These are phyloP conservation scores for Psylliodes chrysocephalus DNA, from an alignment of 2,888 invertebrate genomes.

Conservation along the genomic window DNA sequence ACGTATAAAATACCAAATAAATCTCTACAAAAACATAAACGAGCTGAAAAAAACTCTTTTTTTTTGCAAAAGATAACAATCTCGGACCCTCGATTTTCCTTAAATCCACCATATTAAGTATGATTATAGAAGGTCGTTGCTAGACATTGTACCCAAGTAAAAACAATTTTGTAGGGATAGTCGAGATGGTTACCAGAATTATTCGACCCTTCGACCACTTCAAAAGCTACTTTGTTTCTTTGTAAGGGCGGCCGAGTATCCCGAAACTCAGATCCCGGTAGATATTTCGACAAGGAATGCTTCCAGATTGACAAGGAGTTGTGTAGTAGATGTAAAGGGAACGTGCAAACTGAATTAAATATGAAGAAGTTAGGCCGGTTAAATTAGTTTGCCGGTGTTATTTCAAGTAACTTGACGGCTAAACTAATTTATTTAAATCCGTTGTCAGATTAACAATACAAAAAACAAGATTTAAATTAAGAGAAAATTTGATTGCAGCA, in stretches of 20 bases:
- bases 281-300: constrained; percentile 30
- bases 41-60: no score
- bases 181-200: constrained; percentile 17
- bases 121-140: neutral
- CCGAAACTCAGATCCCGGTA: constrained; percentile 20
- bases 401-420: neutral
- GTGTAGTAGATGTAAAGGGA: constrained; percentile 10
- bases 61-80: no score
- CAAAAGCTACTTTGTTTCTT: constrained; percentile 44
- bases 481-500: no score
- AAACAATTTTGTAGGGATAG: constrained; percentile 37
- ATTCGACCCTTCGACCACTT: constrained; percentile 48
- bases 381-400: constrained; percentile 11
- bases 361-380: constrained; percentile 9
- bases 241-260: constrained; percentile 28
- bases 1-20: no score
- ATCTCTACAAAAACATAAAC: no score
- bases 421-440: neutral
- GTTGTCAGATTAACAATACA: no score
- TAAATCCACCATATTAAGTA: neutral
- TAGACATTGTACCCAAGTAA: constrained; percentile 35
- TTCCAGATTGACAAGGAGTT: constrained; percentile 16
- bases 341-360: constrained; percentile 24
- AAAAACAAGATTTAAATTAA: no score
- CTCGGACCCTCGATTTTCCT: neutral